A percentile compares a stretch with the other conserved stretches of the same genome.
These are phyloP conservation scores for Coryphaenoides rupestris DNA, from an alignment of 2,113 vertebrate genomes.

Conservation along the genomic window DNA sequence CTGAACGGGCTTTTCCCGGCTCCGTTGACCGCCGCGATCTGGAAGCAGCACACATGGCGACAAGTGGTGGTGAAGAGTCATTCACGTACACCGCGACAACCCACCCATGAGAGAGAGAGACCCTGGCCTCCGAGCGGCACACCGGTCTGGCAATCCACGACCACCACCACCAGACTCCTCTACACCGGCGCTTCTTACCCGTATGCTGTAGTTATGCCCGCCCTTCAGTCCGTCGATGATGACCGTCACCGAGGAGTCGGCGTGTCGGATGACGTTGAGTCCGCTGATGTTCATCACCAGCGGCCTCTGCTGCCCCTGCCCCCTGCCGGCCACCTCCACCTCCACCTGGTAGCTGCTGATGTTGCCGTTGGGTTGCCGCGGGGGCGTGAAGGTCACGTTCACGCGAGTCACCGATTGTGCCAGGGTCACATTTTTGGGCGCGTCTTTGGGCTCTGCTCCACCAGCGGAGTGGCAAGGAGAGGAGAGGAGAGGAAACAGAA, in stretches of 20 bases:
- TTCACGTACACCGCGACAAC: neutral
- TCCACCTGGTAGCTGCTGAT: too few species aligned
- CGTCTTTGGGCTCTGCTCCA: slow-evolving; percentile 88
- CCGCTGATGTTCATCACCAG: slow-evolving; percentile 76
- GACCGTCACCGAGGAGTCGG: slow-evolving; percentile 78
- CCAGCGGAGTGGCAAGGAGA: slow-evolving; percentile 17
- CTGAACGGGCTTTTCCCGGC: slow-evolving; percentile 91
- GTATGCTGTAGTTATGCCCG: slow-evolving; percentile 88
- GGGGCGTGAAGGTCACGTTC: slow-evolving; percentile 83
- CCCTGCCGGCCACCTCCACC: slow-evolving; percentile 67
- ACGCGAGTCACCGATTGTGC: slow-evolving; percentile 86
- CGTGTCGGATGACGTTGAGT: slow-evolving; percentile 74
- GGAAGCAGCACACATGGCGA: slow-evolving; percentile 14
- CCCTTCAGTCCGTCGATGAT: slow-evolving; percentile 90
- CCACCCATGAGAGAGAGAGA: neutral
- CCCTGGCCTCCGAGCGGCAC: too few species aligned
- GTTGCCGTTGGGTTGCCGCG: too few species aligned
- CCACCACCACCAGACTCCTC: too few species aligned
- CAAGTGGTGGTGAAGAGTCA: slow-evolving; percentile 8
- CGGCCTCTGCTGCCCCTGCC: slow-evolving; percentile 81
- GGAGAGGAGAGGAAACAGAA: too few species aligned
- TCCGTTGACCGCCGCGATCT: slow-evolving; percentile 91
- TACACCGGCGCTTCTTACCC: slow-evolving; percentile 65
- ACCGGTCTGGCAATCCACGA: too few species aligned
- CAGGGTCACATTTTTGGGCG: slow-evolving; percentile 88